phyloP scores from a whole-genome alignment of 1,140 invertebrate species.

The Bombus waltoni region DNA sequence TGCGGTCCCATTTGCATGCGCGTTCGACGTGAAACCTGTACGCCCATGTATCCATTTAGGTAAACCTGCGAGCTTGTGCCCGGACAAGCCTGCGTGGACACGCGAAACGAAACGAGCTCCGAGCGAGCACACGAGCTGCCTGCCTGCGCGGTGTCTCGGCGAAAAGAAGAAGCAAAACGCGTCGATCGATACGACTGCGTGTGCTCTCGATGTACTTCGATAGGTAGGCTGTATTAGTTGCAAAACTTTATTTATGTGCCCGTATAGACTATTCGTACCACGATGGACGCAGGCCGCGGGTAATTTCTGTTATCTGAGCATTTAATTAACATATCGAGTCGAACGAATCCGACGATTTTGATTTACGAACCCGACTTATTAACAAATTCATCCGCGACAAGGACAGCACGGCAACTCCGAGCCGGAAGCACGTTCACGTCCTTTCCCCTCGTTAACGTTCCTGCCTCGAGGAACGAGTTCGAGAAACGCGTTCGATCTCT shows the following conservation, averaged over 20 bases:
- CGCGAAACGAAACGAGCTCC: constrained; percentile 43
- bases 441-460: neutral
- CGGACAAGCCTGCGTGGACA: constrained; percentile 2
- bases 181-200: constrained; percentile 31
- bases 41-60: constrained; percentile 18
- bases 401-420: neutral
- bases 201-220: constrained; percentile 38
- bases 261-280: neutral
- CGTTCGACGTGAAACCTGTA: constrained; percentile 42
- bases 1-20: constrained; percentile 43
- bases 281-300: constrained; percentile 33
- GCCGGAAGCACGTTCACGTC: neutral
- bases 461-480: neutral
- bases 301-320: constrained; percentile 38
- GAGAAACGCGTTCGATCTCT: neutral
- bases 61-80: constrained; percentile 17
- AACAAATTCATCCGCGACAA: constrained; percentile 33
- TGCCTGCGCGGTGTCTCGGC: neutral
- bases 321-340: constrained; percentile 51
- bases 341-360: constrained; percentile 7
- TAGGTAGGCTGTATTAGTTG: constrained; percentile 50
- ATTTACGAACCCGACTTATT: constrained; percentile 41
- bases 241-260: constrained; percentile 37
- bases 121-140: neutral
- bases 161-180: constrained; percentile 38